phyloP scores from a whole-genome alignment of 2,888 invertebrate species.

The Ophraella communa region DNA sequence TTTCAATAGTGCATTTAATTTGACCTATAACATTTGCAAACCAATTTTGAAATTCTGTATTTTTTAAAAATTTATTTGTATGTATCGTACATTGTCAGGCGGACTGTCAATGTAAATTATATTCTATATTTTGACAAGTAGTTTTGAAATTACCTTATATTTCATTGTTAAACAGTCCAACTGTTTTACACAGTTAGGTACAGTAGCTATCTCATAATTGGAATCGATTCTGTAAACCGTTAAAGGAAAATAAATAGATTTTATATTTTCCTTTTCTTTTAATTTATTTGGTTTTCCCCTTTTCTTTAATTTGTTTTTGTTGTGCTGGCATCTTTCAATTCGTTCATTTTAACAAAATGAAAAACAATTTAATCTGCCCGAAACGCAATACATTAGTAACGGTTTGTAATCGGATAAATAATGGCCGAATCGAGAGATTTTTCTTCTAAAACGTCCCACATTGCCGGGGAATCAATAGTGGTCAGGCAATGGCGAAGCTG shows the following conservation, averaged over 20 bases:
- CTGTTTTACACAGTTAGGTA: no score
- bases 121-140: no score
- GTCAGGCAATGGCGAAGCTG: slow-evolving; percentile 43
- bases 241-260: slow-evolving; percentile 15
- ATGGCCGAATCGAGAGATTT: slow-evolving; percentile 44
- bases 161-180: no score
- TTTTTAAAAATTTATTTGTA: no score
- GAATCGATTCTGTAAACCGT: not conserved
- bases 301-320: slow-evolving; percentile 19
- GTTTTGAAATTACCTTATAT: no score
- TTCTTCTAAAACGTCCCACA: slow-evolving; percentile 43
- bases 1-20: no score
- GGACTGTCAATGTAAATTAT: no score
- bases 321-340: slow-evolving; percentile 30
- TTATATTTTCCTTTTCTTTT: slow-evolving; percentile 13
- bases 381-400: slow-evolving; percentile 39
- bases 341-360: slow-evolving; percentile 35
- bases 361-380: slow-evolving; percentile 39
- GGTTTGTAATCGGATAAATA: slow-evolving; percentile 46
- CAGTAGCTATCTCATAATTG: no score
- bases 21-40: no score
- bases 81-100: no score
- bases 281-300: slow-evolving; percentile 8
- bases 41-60: no score
- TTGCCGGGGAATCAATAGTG: slow-evolving; percentile 45